Conservation (phyloP, 1,140 invertebrate species). For the Alviniconcha marisindica region DNA sequence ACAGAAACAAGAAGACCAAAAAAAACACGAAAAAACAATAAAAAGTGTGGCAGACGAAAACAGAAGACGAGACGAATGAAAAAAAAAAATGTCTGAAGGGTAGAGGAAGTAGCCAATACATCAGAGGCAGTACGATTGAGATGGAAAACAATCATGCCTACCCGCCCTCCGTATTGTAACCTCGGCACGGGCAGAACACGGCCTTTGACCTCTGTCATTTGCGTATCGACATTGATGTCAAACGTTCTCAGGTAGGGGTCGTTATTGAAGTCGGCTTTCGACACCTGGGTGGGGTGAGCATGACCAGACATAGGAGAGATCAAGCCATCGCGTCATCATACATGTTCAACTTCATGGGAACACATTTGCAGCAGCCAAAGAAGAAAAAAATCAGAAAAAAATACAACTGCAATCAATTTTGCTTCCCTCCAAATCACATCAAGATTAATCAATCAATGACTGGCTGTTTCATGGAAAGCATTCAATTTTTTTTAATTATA, state of each 20-base stretch:
- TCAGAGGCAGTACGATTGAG: constrained; percentile 18
- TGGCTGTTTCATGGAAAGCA: no score
- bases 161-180: constrained; percentile 97
- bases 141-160: constrained; percentile 78
- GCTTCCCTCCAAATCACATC: no score
- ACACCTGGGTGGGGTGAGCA: constrained; percentile 76
- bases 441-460: no score
- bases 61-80: constrained; percentile 6
- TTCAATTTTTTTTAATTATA: no score
- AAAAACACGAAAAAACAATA: neutral
- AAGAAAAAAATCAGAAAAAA: no score
- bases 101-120: neutral
- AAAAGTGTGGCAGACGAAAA: neutral
- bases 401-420: no score
- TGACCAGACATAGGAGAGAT: constrained; percentile 34
- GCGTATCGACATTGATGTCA: constrained; percentile 96
- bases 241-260: constrained; percentile 99
- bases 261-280: constrained; percentile 98
- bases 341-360: no score
- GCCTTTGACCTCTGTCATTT: constrained; percentile 99
- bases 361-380: no score
- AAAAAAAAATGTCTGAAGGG: neutral
- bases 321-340: constrained; percentile 31
- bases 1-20: neutral
- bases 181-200: constrained; percentile 97